Evolutionary conservation across 1,140 invertebrate genomes (phyloP).

Genomic region (Hypothenemus hampei): DNA sequence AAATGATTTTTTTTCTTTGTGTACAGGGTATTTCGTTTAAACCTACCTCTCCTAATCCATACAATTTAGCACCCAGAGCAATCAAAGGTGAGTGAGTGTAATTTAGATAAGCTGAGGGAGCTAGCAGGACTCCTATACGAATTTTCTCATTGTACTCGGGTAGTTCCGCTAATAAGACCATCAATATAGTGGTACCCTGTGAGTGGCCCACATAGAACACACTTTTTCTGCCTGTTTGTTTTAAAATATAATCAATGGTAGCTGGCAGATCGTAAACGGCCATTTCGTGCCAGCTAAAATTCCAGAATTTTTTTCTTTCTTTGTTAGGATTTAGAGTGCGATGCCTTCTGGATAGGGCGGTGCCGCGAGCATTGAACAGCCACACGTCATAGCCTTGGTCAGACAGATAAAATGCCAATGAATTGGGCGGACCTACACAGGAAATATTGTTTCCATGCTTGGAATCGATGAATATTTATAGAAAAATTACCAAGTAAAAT

Average conservation of each 20-base stretch:
- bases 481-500: conserved; percentile 15
- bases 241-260: conserved; percentile 51
- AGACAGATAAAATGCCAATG: conserved; percentile 36
- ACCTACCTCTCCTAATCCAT: conserved; percentile 5
- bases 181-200: conserved; percentile 58
- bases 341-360: conserved; percentile 59
- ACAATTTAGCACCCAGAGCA: background rate
- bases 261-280: conserved; percentile 57
- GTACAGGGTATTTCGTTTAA: background rate
- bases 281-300: conserved; percentile 38
- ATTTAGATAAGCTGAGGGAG: conserved; percentile 30
- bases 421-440: conserved; percentile 22
- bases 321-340: conserved; percentile 35
- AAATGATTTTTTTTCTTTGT: too few species aligned
- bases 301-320: conserved; percentile 21
- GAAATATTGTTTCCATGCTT: background rate
- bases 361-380: conserved; percentile 68
- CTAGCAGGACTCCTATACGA: conserved; percentile 24
- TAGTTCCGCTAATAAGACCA: conserved; percentile 58
- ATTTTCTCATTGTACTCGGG: conserved; percentile 59
- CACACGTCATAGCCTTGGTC: conserved; percentile 48
- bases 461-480: background rate
- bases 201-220: conserved; percentile 37
- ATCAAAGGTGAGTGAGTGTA: conserved; percentile 16
- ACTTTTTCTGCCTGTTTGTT: conserved; percentile 18